These are phyloP conservation scores for Epinephelus moara DNA, from an alignment of 2,113 vertebrate genomes.

Conservation along the genomic window DNA sequence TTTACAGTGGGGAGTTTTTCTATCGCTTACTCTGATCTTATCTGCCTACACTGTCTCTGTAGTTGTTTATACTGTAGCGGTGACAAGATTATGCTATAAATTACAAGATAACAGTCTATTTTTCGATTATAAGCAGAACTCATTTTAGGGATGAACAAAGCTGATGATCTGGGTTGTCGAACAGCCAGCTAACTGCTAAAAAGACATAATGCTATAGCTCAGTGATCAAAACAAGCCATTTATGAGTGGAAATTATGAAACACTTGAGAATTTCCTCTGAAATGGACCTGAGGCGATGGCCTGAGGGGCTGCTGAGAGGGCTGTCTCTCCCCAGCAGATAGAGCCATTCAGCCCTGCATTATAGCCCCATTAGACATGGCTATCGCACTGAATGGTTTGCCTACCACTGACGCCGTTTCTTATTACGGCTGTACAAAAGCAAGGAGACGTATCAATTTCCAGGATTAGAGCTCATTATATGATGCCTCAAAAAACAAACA, in stretches of 20 bases:
- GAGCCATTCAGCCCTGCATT: conserved; percentile 71
- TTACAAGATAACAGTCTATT: conserved; percentile 37
- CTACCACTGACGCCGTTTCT: conserved; percentile 59
- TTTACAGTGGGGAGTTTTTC: conserved; percentile 36
- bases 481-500: conserved; percentile 70
- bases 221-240: conserved; percentile 73
- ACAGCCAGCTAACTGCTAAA: conserved; percentile 52
- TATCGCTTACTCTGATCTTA: conserved; percentile 11
- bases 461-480: conserved; percentile 63
- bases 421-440: conserved; percentile 57
- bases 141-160: conserved; percentile 51
- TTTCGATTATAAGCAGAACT: conserved; percentile 31
- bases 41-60: not conserved
- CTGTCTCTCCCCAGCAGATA: conserved; percentile 66
- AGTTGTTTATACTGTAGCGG: conserved; percentile 27
- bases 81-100: conserved; percentile 23
- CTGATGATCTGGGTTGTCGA: conserved; percentile 49
- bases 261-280: conserved; percentile 67
- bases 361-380: conserved; percentile 78
- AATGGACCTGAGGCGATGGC: conserved; percentile 76
- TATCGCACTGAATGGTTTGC: conserved; percentile 64
- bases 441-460: conserved; percentile 56
- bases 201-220: conserved; percentile 61
- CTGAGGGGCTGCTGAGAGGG: conserved; percentile 72
- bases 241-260: conserved; percentile 76